Evolutionary conservation across 2,888 invertebrate genomes (phyloP).

Genomic region (Prenolepis imparis): DNA sequence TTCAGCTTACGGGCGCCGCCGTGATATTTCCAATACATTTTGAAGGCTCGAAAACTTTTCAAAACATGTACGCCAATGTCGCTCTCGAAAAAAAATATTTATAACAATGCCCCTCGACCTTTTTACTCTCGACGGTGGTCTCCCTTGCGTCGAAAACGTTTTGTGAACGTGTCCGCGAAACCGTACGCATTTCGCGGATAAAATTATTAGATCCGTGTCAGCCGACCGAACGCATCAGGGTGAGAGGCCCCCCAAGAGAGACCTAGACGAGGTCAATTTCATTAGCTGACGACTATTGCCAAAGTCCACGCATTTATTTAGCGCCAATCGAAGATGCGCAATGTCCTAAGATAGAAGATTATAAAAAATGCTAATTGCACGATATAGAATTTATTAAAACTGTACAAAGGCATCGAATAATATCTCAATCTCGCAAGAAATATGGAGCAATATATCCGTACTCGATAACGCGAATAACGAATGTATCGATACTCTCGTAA

Average conservation of each 20-base stretch:
- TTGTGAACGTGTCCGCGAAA: conserved; percentile 38
- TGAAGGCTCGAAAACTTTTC: conserved; percentile 17
- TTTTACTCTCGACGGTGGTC: conserved; percentile 2
- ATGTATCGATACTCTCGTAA: conserved; percentile 20
- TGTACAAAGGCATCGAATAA: neutral
- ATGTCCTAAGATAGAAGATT: neutral
- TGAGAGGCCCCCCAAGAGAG: conserved; percentile 67
- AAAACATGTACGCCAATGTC: neutral
- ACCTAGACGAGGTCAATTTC: conserved; percentile 66
- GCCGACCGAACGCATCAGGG: conserved; percentile 21
- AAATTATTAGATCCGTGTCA: conserved; percentile 76
- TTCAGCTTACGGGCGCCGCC: neutral
- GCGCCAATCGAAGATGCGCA: neutral
- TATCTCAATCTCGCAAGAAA: neutral
- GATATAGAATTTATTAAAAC: neutral
- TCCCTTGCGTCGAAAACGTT: neutral
- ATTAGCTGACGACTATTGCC: conserved; percentile 55
- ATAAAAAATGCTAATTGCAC: neutral
- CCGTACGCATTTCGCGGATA: conserved; percentile 76
- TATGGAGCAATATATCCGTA: neutral
- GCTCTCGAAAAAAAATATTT: conserved; percentile 12
- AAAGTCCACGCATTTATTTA: neutral
- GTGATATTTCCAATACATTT: conserved; percentile 8
- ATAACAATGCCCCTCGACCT: conserved; percentile 8
- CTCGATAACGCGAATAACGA: neutral